Percentiles rank a stretch among this genome's conserved stretches.
Conservation (phyloP, 2,113 vertebrate genomes). For the Ailuropoda melanoleuca region DNA sequence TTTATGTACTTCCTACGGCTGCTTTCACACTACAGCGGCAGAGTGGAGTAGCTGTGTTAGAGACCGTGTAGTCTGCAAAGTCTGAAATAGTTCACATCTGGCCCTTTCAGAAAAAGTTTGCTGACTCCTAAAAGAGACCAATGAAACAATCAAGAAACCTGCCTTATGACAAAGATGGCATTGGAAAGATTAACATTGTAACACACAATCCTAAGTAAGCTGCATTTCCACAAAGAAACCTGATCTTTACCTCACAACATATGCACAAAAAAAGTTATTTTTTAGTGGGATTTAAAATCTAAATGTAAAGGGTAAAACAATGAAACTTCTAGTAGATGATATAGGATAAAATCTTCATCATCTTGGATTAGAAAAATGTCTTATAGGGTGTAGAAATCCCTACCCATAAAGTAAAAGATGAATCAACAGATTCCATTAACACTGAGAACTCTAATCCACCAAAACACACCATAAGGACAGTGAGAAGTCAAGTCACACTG, state of each 20-base stretch:
- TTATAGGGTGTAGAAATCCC: neutral
- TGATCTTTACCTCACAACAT: neutral
- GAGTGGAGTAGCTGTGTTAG: neutral
- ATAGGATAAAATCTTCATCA: neutral
- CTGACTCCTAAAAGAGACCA: neutral
- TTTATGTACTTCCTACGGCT: neutral
- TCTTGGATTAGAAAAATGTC: neutral
- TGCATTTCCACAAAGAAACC: neutral
- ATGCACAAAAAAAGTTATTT: neutral
- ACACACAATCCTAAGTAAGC: neutral
- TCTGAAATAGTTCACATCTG: neutral
- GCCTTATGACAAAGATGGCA: neutral
- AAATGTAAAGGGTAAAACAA: neutral
- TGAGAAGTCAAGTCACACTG: neutral
- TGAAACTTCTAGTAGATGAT: neutral
- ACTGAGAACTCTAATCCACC: neutral
- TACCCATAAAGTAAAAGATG: neutral
- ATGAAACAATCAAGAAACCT: neutral
- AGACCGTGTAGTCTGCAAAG: neutral
- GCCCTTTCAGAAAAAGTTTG: neutral
- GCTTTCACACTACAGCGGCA: neutral
- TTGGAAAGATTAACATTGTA: neutral
- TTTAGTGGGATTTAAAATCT: neutral
- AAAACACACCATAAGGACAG: neutral
- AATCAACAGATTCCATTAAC: neutral